Evolutionary conservation across 2,797 vertebrate species (phyloP), one percentile per base, ranked within the genome.

Genomic region (Serranus cabrilla): DNA sequence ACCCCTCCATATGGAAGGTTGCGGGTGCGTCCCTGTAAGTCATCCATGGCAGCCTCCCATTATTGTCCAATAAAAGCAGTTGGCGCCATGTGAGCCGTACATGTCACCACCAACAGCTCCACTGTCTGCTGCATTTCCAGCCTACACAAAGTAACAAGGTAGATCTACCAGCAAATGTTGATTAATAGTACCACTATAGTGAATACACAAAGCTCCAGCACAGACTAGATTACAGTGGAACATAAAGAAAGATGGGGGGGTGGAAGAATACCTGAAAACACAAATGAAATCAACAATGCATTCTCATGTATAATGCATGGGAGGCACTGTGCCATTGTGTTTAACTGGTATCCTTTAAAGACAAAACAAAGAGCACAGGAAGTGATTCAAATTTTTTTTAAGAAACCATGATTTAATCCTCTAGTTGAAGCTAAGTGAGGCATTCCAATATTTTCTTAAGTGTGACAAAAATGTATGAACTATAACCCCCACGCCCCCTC

Each of bases 11-110:
- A 66, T 76, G 85, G 75, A 68, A 59, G 85, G 79, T 20, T 86
- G 83, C 20, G 82, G 82, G 67, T 64, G 85, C 45, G 60, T 91
- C 83, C 77, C 85, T 86, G 56, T 89, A 90, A 93, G 82, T 89
- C 80, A 89, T 86, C 86, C 78, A 52, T 59, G 78, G 87, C 91
- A 84, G 85, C 59, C 82, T 86, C 78, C 82, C 79, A 88, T 92
- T 92, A 91, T 87, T 87, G 86, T 91, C 91, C 87, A 85, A 90
- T 92, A 92, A 92, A 89, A 91, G 81, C 74, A 76, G 70, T 64
- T 81, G 91, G 91, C 81, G 87, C 91, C 90, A 69, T 81, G 76
- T 67, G 84, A 89, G 84, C 76, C 20, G 13, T 62, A 46, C 77
- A 47, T 82, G 85, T 86, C 87, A 83, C 87, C 61, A 37, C 80